Percentiles rank a stretch among this genome's conserved stretches.
phyloP scores from a whole-genome alignment of 2,888 invertebrate genomes.

The Xanthorhoe designata region DNA sequence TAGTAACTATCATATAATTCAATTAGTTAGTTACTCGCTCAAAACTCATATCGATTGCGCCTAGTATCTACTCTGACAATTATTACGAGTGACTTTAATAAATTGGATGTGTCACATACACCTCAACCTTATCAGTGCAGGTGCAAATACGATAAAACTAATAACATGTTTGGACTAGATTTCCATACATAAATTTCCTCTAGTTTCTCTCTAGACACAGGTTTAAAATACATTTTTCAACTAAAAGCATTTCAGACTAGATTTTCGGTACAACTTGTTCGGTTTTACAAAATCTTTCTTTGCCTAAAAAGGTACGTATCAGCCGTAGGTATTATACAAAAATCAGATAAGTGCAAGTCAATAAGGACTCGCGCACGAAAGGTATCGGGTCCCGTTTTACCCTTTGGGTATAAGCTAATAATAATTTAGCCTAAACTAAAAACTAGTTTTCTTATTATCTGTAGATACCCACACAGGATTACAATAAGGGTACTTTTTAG shows the following conservation, averaged over 20 bases:
- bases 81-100: conserved; percentile 7
- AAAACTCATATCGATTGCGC: neutral
- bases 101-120: conserved; percentile 16
- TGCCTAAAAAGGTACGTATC: too few species aligned
- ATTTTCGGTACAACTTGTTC: neutral
- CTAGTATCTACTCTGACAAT: neutral
- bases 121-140: conserved; percentile 18
- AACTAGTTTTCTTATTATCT: too few species aligned
- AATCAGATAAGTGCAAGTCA: too few species aligned
- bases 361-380: too few species aligned
- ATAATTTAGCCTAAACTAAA: too few species aligned
- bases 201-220: neutral
- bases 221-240: neutral
- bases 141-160: conserved; percentile 23
- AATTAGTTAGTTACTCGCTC: neutral
- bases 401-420: too few species aligned
- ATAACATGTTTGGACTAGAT: conserved; percentile 15
- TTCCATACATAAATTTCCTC: neutral
- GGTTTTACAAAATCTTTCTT: too few species aligned
- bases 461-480: too few species aligned
- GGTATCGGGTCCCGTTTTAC: too few species aligned
- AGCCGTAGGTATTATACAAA: too few species aligned
- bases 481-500: too few species aligned
- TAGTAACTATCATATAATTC: neutral
- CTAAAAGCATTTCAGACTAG: neutral